Conservation (phyloP, 2,113 vertebrate species). For the Cavia porcellus region DNA sequence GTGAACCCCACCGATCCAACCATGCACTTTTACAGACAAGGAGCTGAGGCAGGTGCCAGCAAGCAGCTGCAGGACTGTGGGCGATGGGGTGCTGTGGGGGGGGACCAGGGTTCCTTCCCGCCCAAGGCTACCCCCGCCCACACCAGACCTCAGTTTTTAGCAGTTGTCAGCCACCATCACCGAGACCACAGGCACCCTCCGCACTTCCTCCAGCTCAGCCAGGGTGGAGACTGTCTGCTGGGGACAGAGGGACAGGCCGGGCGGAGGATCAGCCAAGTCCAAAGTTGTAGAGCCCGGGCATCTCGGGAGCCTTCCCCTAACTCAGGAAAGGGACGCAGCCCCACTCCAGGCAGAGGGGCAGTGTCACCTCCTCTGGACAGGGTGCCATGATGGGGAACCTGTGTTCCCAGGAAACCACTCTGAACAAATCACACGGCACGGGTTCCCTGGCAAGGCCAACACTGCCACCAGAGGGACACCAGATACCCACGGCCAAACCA, state of each 20-base stretch:
- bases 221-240: background rate
- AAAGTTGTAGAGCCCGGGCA: background rate
- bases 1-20: background rate
- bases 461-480: background rate
- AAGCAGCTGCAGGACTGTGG: too few species aligned
- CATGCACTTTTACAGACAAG: background rate
- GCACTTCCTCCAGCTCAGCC: background rate
- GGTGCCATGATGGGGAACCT: accelerated
- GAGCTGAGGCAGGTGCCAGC: background rate
- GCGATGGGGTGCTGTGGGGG: too few species aligned
- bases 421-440: background rate
- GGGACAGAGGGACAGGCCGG: background rate
- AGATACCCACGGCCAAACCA: background rate
- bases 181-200: background rate
- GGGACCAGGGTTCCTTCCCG: background rate
- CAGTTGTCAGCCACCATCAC: background rate
- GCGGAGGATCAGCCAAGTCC: background rate
- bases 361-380: background rate
- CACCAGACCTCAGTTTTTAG: background rate
- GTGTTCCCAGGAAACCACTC: accelerated
- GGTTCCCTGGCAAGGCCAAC: background rate
- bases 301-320: background rate
- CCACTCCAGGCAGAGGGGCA: background rate
- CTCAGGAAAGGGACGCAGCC: background rate
- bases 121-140: background rate